phyloP scores from a whole-genome alignment of 1,140 invertebrate species.

The Mizuhopecten yessoensis region DNA sequence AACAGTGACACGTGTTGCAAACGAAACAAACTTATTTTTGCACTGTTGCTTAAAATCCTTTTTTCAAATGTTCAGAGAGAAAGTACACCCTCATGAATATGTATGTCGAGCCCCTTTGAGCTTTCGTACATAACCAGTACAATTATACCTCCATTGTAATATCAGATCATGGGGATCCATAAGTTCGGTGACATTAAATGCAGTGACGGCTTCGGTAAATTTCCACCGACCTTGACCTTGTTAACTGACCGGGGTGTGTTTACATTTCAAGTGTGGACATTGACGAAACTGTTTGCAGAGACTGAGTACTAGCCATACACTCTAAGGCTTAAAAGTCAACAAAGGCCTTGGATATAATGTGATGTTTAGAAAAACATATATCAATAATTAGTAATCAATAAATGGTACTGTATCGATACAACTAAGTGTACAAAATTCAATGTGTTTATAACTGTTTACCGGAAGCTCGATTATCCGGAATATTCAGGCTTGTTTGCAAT shows the following conservation, averaged over 20 bases:
- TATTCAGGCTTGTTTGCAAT: too few species aligned
- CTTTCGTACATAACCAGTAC: neutral
- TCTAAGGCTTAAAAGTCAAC: neutral
- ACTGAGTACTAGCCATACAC: neutral
- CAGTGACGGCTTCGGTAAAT: neutral
- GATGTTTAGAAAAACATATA: neutral
- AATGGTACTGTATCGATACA: neutral
- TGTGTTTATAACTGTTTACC: too few species aligned
- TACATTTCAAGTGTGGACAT: conserved; percentile 1
- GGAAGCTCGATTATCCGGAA: too few species aligned
- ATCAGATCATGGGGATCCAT: too few species aligned
- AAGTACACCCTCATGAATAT: too few species aligned
- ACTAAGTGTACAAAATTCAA: neutral
- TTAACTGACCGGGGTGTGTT: neutral
- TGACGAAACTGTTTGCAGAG: neutral
- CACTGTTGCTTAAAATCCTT: too few species aligned
- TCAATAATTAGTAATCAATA: neutral
- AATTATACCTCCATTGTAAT: too few species aligned
- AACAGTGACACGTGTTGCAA: too few species aligned
- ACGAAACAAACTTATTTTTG: too few species aligned
- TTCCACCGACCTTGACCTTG: neutral
- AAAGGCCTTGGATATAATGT: neutral
- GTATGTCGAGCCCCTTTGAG: neutral
- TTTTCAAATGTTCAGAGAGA: too few species aligned
- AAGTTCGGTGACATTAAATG: neutral